Percentiles rank a stretch among this genome's conserved stretches.
Conservation (phyloP, 2,113 vertebrate genomes). For the Sapayoa aenigma region DNA sequence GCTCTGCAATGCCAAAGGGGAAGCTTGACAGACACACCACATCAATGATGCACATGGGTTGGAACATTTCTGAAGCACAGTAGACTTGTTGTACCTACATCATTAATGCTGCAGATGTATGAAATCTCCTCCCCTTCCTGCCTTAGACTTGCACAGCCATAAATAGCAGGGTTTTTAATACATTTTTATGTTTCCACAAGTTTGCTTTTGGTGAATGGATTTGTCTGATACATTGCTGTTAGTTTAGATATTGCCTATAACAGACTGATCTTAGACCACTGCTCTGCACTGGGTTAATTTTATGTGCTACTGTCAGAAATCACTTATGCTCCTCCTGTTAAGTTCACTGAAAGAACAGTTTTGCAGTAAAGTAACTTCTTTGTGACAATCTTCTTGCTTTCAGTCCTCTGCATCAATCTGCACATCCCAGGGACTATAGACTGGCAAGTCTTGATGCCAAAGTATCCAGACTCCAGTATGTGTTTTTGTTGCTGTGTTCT, state of each 20-base stretch:
- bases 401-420: neutral
- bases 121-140: neutral
- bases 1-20: neutral
- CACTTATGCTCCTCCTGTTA: neutral
- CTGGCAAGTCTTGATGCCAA: neutral
- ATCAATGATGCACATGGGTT: neutral
- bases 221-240: neutral
- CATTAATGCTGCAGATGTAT: accelerated
- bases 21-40: neutral
- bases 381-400: neutral
- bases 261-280: neutral
- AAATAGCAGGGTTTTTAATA: neutral
- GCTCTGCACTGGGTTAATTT: neutral
- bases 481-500: neutral
- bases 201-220: neutral
- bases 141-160: neutral
- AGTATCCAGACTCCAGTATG: neutral
- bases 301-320: neutral
- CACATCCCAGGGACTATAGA: neutral
- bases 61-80: neutral
- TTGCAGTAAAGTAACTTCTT: neutral
- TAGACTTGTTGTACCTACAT: accelerated
- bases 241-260: neutral
- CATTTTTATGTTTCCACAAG: neutral
- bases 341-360: neutral